phyloP scores from a whole-genome alignment of 2,113 vertebrate species.

The Zeus faber region DNA sequence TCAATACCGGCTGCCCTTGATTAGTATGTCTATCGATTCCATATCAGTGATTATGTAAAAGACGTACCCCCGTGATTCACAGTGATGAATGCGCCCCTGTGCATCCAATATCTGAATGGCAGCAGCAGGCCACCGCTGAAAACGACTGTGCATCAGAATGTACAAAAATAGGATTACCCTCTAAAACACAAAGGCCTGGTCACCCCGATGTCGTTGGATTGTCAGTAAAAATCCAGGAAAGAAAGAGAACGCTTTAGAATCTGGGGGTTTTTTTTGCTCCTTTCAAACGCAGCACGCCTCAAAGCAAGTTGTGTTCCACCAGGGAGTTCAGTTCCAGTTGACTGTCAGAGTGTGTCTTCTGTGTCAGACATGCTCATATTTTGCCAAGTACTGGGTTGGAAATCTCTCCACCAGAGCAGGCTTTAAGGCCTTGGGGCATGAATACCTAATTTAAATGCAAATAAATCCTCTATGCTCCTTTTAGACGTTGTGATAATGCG shows the following conservation, averaged over 20 bases:
- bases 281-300: too few relatives aligned
- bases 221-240: neutral
- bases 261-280: too few relatives aligned
- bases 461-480: slow-evolving; percentile 54
- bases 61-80: slow-evolving; percentile 59
- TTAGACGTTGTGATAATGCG: slow-evolving; percentile 60
- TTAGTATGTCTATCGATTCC: slow-evolving; percentile 66
- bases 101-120: slow-evolving; percentile 32
- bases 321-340: too few relatives aligned
- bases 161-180: too few relatives aligned
- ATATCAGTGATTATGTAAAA: slow-evolving; percentile 68
- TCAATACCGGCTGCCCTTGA: slow-evolving; percentile 67
- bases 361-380: slow-evolving; percentile 31
- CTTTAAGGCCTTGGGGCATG: slow-evolving; percentile 45
- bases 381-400: slow-evolving; percentile 14
- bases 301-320: too few relatives aligned
- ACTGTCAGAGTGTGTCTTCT: neutral
- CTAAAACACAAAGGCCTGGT: too few relatives aligned
- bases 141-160: slow-evolving; percentile 19
- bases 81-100: slow-evolving; percentile 39
- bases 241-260: neutral
- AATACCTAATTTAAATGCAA: slow-evolving; percentile 66
- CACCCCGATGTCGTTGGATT: too few relatives aligned
- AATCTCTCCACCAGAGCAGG: slow-evolving; percentile 37
- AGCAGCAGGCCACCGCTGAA: too few relatives aligned